Percentiles rank a stretch among this genome's conserved stretches.
phyloP scores from a whole-genome alignment of 2,113 vertebrate genomes.

The Cnemophilus loriae region DNA sequence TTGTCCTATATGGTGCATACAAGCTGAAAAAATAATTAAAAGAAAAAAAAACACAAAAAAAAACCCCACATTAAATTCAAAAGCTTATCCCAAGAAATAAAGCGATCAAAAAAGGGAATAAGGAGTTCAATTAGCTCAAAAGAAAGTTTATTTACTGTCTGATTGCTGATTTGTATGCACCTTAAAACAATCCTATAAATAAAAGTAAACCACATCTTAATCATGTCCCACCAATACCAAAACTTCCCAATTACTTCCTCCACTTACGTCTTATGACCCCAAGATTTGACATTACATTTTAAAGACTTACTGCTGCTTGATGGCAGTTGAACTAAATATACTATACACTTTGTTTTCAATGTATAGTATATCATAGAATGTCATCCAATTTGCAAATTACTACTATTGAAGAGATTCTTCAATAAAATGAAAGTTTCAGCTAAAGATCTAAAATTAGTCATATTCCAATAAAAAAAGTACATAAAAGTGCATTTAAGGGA shows the following conservation, averaged over 20 bases:
- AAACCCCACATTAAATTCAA: not conserved
- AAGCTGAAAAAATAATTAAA: not conserved
- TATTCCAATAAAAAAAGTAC: conserved; percentile 74
- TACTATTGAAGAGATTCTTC: conserved; percentile 57
- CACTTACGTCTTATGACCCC: not conserved
- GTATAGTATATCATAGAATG: not conserved
- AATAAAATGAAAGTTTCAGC: conserved; percentile 62
- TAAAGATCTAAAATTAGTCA: conserved; percentile 71
- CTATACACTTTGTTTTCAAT: conserved; percentile 30
- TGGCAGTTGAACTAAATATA: conserved; percentile 41
- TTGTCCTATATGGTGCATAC: conserved; percentile 26
- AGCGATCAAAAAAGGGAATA: conserved; percentile 32
- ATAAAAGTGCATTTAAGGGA: conserved; percentile 77
- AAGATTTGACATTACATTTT: conserved; percentile 37
- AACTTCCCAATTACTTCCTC: conserved; percentile 46
- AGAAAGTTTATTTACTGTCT: conserved; percentile 48
- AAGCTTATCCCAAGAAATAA: conserved; percentile 39
- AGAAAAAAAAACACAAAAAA: too few species aligned
- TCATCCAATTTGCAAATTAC: conserved; percentile 44
- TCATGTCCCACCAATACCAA: conserved; percentile 46
- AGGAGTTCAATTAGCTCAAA: conserved; percentile 30
- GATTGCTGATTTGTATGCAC: conserved; percentile 42
- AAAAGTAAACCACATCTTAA: conserved; percentile 55
- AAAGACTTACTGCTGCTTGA: conserved; percentile 44
- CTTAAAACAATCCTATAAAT: conserved; percentile 58